phyloP scores from a whole-genome alignment of 2,797 vertebrate genomes.

The Tokudaia tokunoshimensis region DNA sequence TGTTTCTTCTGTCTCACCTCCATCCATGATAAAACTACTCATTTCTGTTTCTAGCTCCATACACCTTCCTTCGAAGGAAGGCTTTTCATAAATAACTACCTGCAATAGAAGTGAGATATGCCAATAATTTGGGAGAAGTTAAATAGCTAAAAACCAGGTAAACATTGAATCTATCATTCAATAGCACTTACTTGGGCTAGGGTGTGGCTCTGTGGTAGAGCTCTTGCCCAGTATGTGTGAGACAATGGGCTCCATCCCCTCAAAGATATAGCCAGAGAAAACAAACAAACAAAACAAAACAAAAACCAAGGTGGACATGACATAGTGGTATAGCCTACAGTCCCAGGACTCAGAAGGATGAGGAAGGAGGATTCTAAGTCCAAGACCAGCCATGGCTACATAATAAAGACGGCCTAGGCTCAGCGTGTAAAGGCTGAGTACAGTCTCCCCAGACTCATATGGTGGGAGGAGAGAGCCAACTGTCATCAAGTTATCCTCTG shows the following conservation, averaged over 20 bases:
- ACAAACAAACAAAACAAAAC: background rate
- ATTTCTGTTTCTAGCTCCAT: constrained; percentile 91
- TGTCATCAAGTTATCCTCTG: no score
- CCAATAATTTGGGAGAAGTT: background rate
- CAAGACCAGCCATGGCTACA: background rate
- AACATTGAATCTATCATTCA: constrained; percentile 1
- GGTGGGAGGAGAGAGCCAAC: no score
- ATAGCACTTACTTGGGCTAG: background rate
- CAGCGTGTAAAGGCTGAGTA: background rate
- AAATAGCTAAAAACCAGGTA: constrained; percentile 20
- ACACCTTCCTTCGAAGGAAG: constrained; percentile 93
- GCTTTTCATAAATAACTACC: constrained; percentile 95
- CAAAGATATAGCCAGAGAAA: background rate
- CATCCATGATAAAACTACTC: constrained; percentile 85
- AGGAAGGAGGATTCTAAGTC: background rate
- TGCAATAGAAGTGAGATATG: constrained; percentile 81
- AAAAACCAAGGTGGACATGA: background rate
- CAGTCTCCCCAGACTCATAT: background rate
- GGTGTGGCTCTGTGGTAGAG: background rate
- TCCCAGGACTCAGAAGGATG: background rate
- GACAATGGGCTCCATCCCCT: background rate
- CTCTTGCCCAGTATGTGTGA: background rate
- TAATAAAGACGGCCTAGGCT: background rate
- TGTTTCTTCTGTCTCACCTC: constrained; percentile 71
- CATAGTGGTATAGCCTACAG: background rate